Percentiles rank a stretch among this genome's conserved stretches.
Evolutionary conservation across 1,140 invertebrate species (phyloP).

Genomic region (Pissodes strobi): DNA sequence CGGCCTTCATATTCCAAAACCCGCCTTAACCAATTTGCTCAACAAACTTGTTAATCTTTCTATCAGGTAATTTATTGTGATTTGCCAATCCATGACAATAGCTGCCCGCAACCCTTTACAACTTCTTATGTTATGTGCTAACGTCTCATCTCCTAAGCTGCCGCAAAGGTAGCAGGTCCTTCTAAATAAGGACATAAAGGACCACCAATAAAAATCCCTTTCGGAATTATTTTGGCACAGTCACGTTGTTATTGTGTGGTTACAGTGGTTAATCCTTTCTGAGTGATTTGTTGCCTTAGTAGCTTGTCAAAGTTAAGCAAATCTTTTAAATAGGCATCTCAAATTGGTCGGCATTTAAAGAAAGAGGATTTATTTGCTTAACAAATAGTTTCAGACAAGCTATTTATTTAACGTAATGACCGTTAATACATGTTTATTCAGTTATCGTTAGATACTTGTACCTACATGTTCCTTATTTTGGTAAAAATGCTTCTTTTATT

Average conservation of each 20-base stretch:
- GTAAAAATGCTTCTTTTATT: no score
- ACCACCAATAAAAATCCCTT: conserved; percentile 30
- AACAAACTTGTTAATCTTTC: not conserved
- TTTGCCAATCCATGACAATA: not conserved
- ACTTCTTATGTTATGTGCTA: conserved; percentile 4
- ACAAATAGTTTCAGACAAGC: conserved; percentile 15
- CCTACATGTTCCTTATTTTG: not conserved
- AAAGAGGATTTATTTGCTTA: conserved; percentile 20
- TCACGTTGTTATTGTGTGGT: conserved; percentile 29
- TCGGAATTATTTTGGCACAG: conserved; percentile 30
- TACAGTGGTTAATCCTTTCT: conserved; percentile 22
- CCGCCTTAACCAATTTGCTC: conserved; percentile 8
- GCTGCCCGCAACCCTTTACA: conserved; percentile 14
- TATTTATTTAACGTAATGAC: conserved; percentile 28
- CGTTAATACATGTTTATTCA: conserved; percentile 4
- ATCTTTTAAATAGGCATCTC: conserved; percentile 18
- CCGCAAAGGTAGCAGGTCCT: conserved; percentile 21
- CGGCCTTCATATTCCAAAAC: no score
- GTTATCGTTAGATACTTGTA: no score
- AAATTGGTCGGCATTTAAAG: conserved; percentile 19
- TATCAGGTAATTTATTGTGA: conserved; percentile 11
- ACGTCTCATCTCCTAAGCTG: not conserved
- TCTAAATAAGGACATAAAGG: conserved; percentile 13
- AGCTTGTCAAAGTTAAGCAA: conserved; percentile 31
- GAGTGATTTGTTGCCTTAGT: conserved; percentile 33